phyloP scores from a whole-genome alignment of 2,888 invertebrate genomes.

The Caenorhabditis sulstoni region DNA sequence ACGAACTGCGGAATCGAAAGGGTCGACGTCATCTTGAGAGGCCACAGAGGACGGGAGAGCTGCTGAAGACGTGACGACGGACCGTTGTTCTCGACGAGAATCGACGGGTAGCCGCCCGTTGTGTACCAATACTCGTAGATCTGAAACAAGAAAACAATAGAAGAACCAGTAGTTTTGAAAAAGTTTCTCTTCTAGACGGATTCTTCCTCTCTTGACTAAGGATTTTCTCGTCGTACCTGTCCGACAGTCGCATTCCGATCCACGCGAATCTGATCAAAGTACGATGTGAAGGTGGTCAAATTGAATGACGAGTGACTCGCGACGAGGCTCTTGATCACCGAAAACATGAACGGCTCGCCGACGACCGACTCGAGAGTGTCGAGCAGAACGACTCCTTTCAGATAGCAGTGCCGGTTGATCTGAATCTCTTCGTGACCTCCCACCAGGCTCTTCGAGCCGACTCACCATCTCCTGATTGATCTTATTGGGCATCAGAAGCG shows the following conservation, averaged over 20 bases:
- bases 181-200: too few species aligned
- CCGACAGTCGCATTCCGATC: constrained; percentile 65
- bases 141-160: constrained; percentile 28
- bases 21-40: constrained; percentile 59
- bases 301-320: constrained; percentile 58
- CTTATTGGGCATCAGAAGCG: constrained; percentile 65
- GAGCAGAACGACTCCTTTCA: constrained; percentile 76
- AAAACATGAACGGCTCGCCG: constrained; percentile 71
- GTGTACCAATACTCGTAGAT: constrained; percentile 69
- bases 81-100: constrained; percentile 63
- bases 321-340: constrained; percentile 66
- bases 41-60: constrained; percentile 59
- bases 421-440: too few species aligned
- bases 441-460: too few species aligned
- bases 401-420: constrained; percentile 75
- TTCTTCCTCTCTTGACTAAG: too few species aligned
- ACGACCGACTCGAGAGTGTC: constrained; percentile 73
- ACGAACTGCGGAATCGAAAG: constrained; percentile 63
- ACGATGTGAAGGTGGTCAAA: constrained; percentile 63
- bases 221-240: too few species aligned
- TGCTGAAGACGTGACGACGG: constrained; percentile 60
- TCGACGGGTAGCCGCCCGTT: constrained; percentile 66
- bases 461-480: constrained; percentile 64
- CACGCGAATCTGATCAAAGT: constrained; percentile 62
- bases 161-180: too few species aligned